phyloP scores from a whole-genome alignment of 1,140 invertebrate genomes.

The Drosophila ficusphila region DNA sequence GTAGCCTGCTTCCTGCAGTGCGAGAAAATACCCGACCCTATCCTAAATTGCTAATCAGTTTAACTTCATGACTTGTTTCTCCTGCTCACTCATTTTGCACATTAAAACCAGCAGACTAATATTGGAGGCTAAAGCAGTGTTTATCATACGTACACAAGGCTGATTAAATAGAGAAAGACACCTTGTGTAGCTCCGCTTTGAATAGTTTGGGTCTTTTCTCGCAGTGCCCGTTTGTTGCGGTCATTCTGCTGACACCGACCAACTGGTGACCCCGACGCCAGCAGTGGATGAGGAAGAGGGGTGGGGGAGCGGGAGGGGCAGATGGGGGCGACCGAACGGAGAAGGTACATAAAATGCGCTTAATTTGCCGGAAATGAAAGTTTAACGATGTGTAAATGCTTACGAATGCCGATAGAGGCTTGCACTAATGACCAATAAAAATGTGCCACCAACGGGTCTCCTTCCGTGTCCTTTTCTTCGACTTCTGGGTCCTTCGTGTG shows the following conservation, averaged over 20 bases:
- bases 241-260: slow-evolving; percentile 72
- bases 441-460: slow-evolving; percentile 60
- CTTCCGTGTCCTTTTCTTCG: background rate
- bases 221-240: slow-evolving; percentile 56
- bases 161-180: no score
- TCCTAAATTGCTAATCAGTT: no score
- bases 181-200: no score
- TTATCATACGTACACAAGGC: no score
- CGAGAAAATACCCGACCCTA: background rate
- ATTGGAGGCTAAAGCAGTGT: no score
- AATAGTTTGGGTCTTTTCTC: slow-evolving; percentile 1
- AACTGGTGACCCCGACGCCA: slow-evolving; percentile 40
- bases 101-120: no score
- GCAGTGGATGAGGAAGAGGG: background rate
- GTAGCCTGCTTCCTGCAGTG: background rate
- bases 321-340: slow-evolving; percentile 19
- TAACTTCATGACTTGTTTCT: no score
- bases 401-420: slow-evolving; percentile 81
- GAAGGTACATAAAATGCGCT: slow-evolving; percentile 78
- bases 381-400: slow-evolving; percentile 83
- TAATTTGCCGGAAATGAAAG: slow-evolving; percentile 83
- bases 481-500: background rate
- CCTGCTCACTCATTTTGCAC: no score
- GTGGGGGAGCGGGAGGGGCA: background rate
- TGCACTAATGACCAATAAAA: slow-evolving; percentile 82